Evolutionary conservation across 2,797 vertebrate species (phyloP), one percentile per base, ranked within the genome.

Genomic region (Lophius americanus): DNA sequence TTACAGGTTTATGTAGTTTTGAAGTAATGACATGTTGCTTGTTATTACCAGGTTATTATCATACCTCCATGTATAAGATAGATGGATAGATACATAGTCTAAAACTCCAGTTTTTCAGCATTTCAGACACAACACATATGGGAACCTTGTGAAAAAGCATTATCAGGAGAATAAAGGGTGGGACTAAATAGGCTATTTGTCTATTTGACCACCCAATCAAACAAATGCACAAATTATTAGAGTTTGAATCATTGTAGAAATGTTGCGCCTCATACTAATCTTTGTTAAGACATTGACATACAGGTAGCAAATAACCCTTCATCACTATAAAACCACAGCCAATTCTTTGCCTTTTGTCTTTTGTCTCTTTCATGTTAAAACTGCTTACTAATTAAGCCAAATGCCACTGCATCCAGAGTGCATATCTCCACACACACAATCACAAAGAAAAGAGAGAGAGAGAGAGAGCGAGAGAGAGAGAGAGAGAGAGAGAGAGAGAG

Each of bases 361-460:
- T 77, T 81, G 74, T 78, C 68, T 79, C 78, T 81, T 85, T 89
- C 76, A 81, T 87, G 82, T 83, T 83, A 85, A 86, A 88, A 86
- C 68, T 6, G 6, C 80, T 78, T 60, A 71, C 79, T 88, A 85
- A 91, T 89, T 85, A 86, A 86, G 75, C 79, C 86, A 89, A 90
- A 90, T 91, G 86, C 85, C 88, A 80, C 75, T 78, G 87, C 87
- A 88, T 83, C 51, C 70, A 83, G 70, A 72, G 74, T 75, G 70
- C 78, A 85, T 81, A 60, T 85, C 78, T 67, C 6, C 59, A 83
- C 73, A 80, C 44, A 60, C 51, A 52, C 67, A 48, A 60, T 61
- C 64, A 70, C 67, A 67, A 68, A 72, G 73, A 66, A 44, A 44
- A 11, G 43, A 53, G 10, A 38, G 9, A 53, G 33, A 38, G 33